Conservation (phyloP, 2,113 vertebrate genomes). For the Toxotes chatareus region DNA sequence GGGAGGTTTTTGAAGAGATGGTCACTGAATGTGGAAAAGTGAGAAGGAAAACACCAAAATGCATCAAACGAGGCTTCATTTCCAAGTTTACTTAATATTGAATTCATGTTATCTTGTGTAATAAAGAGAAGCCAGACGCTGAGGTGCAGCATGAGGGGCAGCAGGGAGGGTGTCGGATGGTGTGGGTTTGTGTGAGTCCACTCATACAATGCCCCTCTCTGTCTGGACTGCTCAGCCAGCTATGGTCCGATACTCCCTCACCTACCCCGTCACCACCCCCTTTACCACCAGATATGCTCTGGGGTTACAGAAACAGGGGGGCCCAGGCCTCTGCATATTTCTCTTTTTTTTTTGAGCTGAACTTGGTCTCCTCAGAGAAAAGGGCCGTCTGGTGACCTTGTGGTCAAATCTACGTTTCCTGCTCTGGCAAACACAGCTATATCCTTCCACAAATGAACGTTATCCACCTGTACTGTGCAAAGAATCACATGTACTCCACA, state of each 20-base stretch:
- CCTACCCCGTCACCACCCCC: constrained; percentile 55
- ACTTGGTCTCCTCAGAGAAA: constrained; percentile 40
- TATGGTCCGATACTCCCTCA: constrained; percentile 64
- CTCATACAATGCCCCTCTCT: constrained; percentile 78
- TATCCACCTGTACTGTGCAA: constrained; percentile 40
- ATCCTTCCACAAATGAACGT: constrained; percentile 32
- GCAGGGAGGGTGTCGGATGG: constrained; percentile 50
- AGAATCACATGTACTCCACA: constrained; percentile 25
- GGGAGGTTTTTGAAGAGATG: neutral
- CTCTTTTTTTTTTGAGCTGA: constrained; percentile 51
- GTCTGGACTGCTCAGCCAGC: constrained; percentile 64
- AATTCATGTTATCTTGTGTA: constrained; percentile 69
- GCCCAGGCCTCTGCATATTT: constrained; percentile 59
- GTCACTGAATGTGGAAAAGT: constrained; percentile 17
- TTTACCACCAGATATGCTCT: constrained; percentile 69
- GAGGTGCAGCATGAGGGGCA: constrained; percentile 47
- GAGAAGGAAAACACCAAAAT: neutral
- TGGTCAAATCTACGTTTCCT: constrained; percentile 57
- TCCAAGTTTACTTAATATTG: constrained; percentile 55
- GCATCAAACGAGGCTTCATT: constrained; percentile 38
- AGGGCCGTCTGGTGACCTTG: constrained; percentile 61
- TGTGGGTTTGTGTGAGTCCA: constrained; percentile 53
- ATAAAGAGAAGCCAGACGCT: constrained; percentile 51
- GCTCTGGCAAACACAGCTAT: constrained; percentile 13
- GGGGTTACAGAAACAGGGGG: constrained; percentile 52